A percentile compares a stretch with the other conserved stretches of the same genome.
Conservation (phyloP, 1,140 invertebrate species). For the Aphelenchoides avenae region DNA sequence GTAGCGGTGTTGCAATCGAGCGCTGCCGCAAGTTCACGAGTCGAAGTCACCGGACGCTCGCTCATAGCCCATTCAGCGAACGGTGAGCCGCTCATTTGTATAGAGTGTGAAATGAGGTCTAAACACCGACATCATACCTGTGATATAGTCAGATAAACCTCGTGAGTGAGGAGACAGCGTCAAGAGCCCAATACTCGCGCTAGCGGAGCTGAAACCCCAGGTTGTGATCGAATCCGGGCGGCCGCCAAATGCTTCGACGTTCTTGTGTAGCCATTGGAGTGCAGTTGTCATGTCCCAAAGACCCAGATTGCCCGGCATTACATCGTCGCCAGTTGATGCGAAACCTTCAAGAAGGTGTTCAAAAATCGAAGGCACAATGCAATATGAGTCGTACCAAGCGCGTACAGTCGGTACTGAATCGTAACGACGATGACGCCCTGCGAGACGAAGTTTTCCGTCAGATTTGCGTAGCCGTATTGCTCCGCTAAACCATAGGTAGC, state of each 20-base stretch:
- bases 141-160: too few species aligned
- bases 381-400: slow-evolving; percentile 30
- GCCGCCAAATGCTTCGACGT: slow-evolving; percentile 62
- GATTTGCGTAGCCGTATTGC: slow-evolving; percentile 4
- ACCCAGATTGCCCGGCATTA: slow-evolving; percentile 38
- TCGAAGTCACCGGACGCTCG: too few species aligned
- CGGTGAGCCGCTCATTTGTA: too few species aligned
- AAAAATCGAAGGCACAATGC: too few species aligned
- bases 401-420: slow-evolving; percentile 26
- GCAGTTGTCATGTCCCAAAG: slow-evolving; percentile 27
- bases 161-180: slow-evolving; percentile 15
- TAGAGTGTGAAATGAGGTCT: too few species aligned
- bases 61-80: too few species aligned
- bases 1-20: too few species aligned
- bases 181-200: slow-evolving; percentile 45
- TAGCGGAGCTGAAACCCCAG: slow-evolving; percentile 71
- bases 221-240: slow-evolving; percentile 69
- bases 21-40: too few species aligned
- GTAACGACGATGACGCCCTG: slow-evolving; percentile 28
- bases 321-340: slow-evolving; percentile 30
- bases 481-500: slow-evolving; percentile 15
- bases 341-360: too few species aligned
- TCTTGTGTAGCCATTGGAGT: slow-evolving; percentile 16
- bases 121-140: too few species aligned
- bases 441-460: slow-evolving; percentile 27